Percentiles rank a stretch among this genome's conserved stretches.
Conservation (phyloP, 2,113 vertebrate species). For the Thalassarche chlororhynchos region DNA sequence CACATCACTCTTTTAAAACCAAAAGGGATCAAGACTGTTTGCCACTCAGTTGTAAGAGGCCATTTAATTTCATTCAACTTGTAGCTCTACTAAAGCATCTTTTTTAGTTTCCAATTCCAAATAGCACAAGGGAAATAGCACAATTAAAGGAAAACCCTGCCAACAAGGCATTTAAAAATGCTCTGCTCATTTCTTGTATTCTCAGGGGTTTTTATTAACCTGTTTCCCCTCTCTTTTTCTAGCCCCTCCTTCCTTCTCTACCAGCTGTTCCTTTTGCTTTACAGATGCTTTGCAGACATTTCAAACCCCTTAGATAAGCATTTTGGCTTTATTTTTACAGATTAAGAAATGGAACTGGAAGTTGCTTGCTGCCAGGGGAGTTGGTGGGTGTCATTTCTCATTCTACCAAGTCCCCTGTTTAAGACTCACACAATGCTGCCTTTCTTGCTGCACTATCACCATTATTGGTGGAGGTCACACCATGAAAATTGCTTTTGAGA, state of each 20-base stretch:
- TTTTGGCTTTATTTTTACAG: conserved; percentile 17
- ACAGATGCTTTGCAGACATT: neutral
- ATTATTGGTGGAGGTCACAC: neutral
- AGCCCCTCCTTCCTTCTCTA: neutral
- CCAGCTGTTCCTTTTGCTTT: neutral
- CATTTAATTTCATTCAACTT: neutral
- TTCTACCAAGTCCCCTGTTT: neutral
- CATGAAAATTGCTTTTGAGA: neutral
- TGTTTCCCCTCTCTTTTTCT: neutral
- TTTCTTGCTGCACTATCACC: neutral
- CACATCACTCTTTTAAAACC: neutral
- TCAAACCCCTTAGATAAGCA: neutral
- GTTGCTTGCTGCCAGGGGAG: neutral
- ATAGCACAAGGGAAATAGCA: neutral
- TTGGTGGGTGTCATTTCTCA: neutral
- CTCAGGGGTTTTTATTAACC: neutral
- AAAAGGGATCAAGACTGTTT: neutral
- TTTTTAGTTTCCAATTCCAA: neutral
- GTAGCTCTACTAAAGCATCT: neutral
- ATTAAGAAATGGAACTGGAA: neutral
- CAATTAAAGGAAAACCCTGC: neutral
- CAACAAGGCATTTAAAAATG: neutral
- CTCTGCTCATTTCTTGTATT: neutral
- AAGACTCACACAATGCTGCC: conserved; percentile 11
- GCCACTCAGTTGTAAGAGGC: neutral